phyloP scores from a whole-genome alignment of 2,113 vertebrate genomes.

The Vombatus ursinus region DNA sequence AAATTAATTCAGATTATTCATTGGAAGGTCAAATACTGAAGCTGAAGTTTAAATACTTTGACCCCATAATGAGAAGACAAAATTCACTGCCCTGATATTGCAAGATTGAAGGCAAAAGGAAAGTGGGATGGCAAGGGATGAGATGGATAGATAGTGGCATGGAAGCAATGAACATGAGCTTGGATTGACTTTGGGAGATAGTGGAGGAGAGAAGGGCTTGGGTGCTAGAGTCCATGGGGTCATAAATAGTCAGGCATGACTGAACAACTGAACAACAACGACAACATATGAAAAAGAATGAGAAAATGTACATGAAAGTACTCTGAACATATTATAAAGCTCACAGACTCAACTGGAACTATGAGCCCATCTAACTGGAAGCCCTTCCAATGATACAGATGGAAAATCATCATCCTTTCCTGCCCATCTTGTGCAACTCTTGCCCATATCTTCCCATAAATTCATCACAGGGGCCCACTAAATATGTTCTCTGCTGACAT shows the following conservation, averaged over 20 bases:
- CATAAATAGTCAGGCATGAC: background rate
- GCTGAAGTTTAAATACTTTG: background rate
- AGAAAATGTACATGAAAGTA: background rate
- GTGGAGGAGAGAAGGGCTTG: background rate
- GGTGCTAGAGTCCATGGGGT: no score
- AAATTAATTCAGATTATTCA: background rate
- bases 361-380: background rate
- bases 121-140: background rate
- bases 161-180: background rate
- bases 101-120: background rate
- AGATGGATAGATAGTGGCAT: background rate
- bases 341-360: background rate
- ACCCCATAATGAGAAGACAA: background rate
- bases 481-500: background rate
- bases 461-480: background rate
- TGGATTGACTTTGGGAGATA: background rate
- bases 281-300: background rate
- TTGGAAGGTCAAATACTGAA: background rate
- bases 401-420: background rate
- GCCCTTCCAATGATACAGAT: background rate
- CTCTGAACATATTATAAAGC: background rate
- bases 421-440: background rate
- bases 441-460: background rate
- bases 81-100: background rate
- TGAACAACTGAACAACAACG: background rate